A percentile compares a stretch with the other conserved stretches of the same genome.
phyloP scores from a whole-genome alignment of 2,113 vertebrate genomes.

The Mustelus asterias region DNA sequence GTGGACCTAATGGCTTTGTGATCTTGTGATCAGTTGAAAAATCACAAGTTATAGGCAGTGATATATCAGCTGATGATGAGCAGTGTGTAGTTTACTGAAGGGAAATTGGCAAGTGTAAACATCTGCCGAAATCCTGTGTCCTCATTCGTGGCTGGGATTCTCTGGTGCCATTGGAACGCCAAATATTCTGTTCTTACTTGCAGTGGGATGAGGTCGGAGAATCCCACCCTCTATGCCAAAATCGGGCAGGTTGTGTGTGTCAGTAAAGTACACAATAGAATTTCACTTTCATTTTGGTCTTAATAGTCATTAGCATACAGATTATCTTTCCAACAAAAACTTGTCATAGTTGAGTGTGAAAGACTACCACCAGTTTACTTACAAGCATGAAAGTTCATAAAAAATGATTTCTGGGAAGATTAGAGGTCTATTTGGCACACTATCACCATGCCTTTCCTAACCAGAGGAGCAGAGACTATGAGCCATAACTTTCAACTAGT shows the following conservation, averaged over 20 bases:
- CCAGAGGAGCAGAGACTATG: not conserved
- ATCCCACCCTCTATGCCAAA: not conserved
- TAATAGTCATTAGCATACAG: not conserved
- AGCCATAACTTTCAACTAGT: too few species aligned
- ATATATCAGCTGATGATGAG: not conserved
- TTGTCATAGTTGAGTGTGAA: not conserved
- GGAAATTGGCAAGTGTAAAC: not conserved
- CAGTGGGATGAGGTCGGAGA: too few species aligned
- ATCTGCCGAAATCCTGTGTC: too few species aligned
- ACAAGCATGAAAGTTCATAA: not conserved
- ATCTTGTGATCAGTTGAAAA: not conserved
- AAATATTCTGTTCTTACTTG: too few species aligned
- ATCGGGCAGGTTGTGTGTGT: not conserved
- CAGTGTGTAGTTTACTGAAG: not conserved
- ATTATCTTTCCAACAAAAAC: not conserved
- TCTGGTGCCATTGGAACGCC: too few species aligned
- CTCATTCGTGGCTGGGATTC: too few species aligned
- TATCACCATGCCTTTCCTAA: not conserved
- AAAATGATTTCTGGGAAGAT: not conserved
- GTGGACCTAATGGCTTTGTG: not conserved
- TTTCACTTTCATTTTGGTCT: not conserved
- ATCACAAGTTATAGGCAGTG: not conserved
- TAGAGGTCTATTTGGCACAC: not conserved
- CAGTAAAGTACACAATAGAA: not conserved
- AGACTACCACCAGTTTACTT: not conserved